Base-by-base conservation (phyloP, 2,888 invertebrate genomes). In the Callyntrura guangdongensis region DNA sequence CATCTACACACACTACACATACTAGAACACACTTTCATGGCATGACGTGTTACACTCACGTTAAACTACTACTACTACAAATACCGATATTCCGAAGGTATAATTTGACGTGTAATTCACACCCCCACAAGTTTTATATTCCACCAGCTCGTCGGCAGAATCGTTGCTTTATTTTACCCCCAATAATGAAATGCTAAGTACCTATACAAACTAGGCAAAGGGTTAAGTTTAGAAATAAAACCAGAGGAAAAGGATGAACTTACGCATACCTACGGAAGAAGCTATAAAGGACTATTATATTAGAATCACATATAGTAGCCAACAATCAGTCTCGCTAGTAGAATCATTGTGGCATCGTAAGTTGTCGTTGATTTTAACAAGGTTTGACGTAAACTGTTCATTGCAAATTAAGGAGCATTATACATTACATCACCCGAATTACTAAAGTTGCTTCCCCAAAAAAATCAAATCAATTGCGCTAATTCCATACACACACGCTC, bases 61-160 rank as follows among this genome's bases (percentile, higher is more conserved):
- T 79, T 79, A 56, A 0, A 11, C 79, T 59, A n/a, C 36, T 59
- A n/a, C 36, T 84, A 84, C 69, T 67, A 84, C 27, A 69, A 84
- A 84, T 84, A 53, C 84, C 84, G 49, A 84, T 84, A 69, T 84
- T 84, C 61, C 47, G 45, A 25, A 45, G 25, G 20, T 64, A 64
- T 64, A 61, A 82, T 61, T 82, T 69, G 69, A 69, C 67, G 49
- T 69, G 69, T 69, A 69, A 53, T 69, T 84, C 84, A 84, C 84
- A 84, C 84, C 67, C 84, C 84, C 79, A 79, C 79, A 79, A 79
- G 36, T 79, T 79, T 49, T 79, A 79, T 27, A 56, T 79, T 56
- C 79, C 17, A n/a, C 56, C 17, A 36, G 25, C 25, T 53, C 53
- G 49, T 74, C n/a, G 49, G 53, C 22, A 12, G 77, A 53, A 22